A percentile compares a stretch with the other conserved stretches of the same genome.
Evolutionary conservation across 2,888 invertebrate species (phyloP).

Genomic region (Spatulosminthurus flaviceps): DNA sequence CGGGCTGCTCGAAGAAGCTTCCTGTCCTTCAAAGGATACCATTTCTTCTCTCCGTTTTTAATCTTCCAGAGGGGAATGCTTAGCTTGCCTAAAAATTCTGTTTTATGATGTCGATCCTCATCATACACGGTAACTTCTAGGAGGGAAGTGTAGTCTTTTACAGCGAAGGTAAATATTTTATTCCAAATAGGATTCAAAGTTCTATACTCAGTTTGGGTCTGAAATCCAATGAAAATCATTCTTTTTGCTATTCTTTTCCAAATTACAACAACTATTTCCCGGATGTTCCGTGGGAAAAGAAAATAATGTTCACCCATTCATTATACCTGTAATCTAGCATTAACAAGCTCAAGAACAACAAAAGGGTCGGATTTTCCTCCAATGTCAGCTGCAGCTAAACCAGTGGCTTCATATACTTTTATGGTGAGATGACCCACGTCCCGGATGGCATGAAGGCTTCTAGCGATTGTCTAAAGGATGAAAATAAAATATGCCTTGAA

Average conservation of each 20-base stretch:
- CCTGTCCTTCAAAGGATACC: constrained; percentile 97
- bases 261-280: too few relatives aligned
- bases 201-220: constrained; percentile 99
- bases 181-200: constrained; percentile 97
- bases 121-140: constrained; percentile 96
- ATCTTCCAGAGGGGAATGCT: constrained; percentile 87
- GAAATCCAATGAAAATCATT: constrained; percentile 65
- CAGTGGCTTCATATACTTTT: constrained; percentile 82
- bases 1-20: constrained; percentile 90
- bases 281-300: too few relatives aligned
- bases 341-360: constrained; percentile 94
- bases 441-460: constrained; percentile 76
- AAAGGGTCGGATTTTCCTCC: constrained; percentile 99
- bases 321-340: constrained; percentile 79
- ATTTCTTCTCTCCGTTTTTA: constrained; percentile 88
- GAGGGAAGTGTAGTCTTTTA: constrained; percentile 95
- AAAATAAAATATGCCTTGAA: not conserved
- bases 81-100: constrained; percentile 94
- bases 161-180: constrained; percentile 97
- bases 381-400: constrained; percentile 91
- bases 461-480: constrained; percentile 72
- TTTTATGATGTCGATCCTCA: constrained; percentile 97
- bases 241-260: too few relatives aligned
- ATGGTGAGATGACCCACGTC: constrained; percentile 96
- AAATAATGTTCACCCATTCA: too few relatives aligned